phyloP scores from a whole-genome alignment of 2,797 vertebrate species.

The Pangasius larnaudii region DNA sequence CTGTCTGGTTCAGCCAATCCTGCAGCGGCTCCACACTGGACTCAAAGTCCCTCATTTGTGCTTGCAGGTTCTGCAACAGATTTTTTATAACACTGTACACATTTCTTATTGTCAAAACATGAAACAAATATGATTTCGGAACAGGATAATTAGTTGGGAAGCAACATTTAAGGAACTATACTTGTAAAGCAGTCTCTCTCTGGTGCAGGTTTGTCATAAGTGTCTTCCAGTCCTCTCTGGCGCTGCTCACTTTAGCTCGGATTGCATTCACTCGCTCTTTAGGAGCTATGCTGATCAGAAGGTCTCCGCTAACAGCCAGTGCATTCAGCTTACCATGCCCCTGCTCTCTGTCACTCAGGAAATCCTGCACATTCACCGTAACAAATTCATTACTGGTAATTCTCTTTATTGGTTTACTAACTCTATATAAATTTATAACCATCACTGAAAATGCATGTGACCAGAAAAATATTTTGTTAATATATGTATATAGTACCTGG shows the following conservation, averaged over 20 bases:
- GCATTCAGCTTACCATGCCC: conserved; percentile 90
- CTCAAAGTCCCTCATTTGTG: conserved; percentile 96
- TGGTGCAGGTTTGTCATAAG: conserved; percentile 88
- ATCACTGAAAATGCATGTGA: neutral
- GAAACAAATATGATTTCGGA: neutral
- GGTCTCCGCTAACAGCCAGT: conserved; percentile 86
- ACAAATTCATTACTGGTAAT: neutral
- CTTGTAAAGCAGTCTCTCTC: conserved; percentile 89
- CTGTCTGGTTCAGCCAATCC: conserved; percentile 88
- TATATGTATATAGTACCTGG: conserved; percentile 77
- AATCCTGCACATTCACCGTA: conserved; percentile 78
- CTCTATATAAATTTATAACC: neutral
- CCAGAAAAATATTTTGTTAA: neutral
- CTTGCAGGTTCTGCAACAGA: conserved; percentile 82
- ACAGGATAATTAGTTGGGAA: neutral
- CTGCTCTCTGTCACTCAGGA: conserved; percentile 89
- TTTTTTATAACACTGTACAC: neutral
- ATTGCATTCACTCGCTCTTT: conserved; percentile 84
- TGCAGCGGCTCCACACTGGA: conserved; percentile 89
- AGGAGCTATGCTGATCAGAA: conserved; percentile 84
- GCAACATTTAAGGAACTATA: conserved; percentile 45
- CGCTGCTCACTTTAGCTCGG: conserved; percentile 80
- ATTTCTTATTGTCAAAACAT: neutral
- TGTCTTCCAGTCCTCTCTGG: conserved; percentile 92
- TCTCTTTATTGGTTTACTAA: neutral